Percentiles rank a stretch among this genome's conserved stretches.
Evolutionary conservation across 2,797 vertebrate species (phyloP).

Genomic region (Arrhamphus sclerolepis): DNA sequence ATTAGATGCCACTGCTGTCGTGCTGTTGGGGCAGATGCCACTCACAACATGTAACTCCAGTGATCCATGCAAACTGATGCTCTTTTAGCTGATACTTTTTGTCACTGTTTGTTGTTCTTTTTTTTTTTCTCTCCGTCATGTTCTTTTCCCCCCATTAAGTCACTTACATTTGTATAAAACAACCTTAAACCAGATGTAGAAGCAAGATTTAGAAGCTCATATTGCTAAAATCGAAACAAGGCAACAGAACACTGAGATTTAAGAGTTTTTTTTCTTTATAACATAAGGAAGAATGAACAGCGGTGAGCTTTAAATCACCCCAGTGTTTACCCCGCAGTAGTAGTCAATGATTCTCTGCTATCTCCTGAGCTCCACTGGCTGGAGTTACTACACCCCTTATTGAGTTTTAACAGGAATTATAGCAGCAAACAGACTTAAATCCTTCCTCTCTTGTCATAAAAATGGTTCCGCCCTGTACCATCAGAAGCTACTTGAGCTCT

Average conservation of each 20-base stretch:
- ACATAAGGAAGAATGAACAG: conserved; percentile 3
- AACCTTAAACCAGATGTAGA: background rate
- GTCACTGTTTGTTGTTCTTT: no score
- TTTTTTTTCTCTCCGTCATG: no score
- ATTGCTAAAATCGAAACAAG: conserved; percentile 1
- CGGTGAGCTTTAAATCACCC: conserved; percentile 26
- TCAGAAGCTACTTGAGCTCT: conserved; percentile 23
- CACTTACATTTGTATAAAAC: no score
- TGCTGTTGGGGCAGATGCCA: conserved; percentile 27
- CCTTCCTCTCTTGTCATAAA: conserved; percentile 17
- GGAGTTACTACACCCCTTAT: conserved; percentile 33
- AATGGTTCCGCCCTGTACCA: conserved; percentile 16
- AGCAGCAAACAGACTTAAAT: conserved; percentile 22
- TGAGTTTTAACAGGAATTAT: conserved; percentile 44
- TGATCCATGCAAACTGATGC: conserved; percentile 17
- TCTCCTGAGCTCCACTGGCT: conserved; percentile 26
- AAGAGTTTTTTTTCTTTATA: background rate
- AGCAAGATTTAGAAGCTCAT: conserved; percentile 1
- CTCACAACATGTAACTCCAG: conserved; percentile 11
- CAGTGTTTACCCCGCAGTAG: conserved; percentile 26
- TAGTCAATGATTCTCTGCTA: conserved; percentile 32
- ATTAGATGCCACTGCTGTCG: conserved; percentile 10
- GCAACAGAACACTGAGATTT: background rate
- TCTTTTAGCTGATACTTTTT: conserved; percentile 22
- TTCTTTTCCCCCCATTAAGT: no score